phyloP scores from a whole-genome alignment of 2,113 vertebrate genomes.

The Sinocyclocheilus maitianheensis region DNA sequence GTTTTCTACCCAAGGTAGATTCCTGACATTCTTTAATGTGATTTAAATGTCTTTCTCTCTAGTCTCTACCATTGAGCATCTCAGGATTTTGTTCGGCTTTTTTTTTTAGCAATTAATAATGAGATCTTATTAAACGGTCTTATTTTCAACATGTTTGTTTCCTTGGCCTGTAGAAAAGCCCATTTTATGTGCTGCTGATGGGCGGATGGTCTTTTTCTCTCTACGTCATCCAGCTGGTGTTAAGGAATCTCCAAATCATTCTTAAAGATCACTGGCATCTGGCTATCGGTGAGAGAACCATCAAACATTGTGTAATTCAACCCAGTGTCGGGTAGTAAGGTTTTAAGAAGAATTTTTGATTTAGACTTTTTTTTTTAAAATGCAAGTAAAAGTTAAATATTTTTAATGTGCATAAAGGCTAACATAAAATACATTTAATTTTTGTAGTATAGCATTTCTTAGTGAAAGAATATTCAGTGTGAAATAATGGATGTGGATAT shows the following conservation, averaged over 20 bases:
- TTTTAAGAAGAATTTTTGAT: not conserved
- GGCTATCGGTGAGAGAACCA: slow-evolving; percentile 79
- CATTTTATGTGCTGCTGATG: slow-evolving; percentile 86
- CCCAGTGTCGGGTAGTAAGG: not conserved
- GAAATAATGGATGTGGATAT: not conserved
- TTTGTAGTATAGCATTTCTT: not conserved
- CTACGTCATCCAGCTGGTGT: slow-evolving; percentile 91
- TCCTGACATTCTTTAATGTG: not conserved
- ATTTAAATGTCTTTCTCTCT: not conserved
- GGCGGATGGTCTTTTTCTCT: slow-evolving; percentile 97
- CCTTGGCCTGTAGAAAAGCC: slow-evolving; percentile 81
- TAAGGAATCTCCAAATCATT: slow-evolving; percentile 86
- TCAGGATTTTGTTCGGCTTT: not conserved
- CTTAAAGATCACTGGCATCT: slow-evolving; percentile 88
- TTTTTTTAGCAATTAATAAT: not conserved
- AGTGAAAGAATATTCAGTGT: not conserved
- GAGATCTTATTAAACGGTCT: not conserved
- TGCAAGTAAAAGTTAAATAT: too few species aligned
- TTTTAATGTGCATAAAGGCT: not conserved
- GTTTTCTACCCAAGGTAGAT: slow-evolving; percentile 87
- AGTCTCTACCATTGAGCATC: not conserved
- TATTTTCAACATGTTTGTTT: not conserved
- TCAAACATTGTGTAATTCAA: not conserved
- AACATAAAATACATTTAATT: not conserved
- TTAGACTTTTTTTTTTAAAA: not conserved